Percentiles rank a stretch among this genome's conserved stretches.
Evolutionary conservation across 2,888 invertebrate genomes (phyloP).

Genomic region (Apomyelois bistriatella): DNA sequence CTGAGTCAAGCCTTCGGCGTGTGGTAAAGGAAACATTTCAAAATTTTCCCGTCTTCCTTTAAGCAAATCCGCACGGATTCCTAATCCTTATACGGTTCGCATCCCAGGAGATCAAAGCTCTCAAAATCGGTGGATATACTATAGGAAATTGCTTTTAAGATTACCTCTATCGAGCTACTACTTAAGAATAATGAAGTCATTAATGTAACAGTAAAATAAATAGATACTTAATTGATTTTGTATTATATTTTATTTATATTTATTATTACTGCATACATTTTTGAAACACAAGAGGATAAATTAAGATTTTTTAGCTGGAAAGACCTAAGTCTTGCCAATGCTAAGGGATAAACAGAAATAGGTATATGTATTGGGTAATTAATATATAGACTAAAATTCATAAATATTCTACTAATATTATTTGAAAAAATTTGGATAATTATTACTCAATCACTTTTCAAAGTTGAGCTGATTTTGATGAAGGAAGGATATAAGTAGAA

Average conservation of each 20-base stretch:
- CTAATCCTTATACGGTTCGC: slow-evolving; percentile 65
- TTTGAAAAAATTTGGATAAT: too few relatives aligned
- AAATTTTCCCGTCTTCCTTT: slow-evolving; percentile 64
- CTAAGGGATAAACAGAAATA: too few relatives aligned
- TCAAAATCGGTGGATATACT: slow-evolving; percentile 43
- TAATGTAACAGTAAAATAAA: background rate
- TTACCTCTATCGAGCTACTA: slow-evolving; percentile 4
- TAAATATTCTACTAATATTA: too few relatives aligned
- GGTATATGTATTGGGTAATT: too few relatives aligned
- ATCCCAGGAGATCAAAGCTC: slow-evolving; percentile 48
- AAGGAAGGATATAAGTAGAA: too few relatives aligned
- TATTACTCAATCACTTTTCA: too few relatives aligned
- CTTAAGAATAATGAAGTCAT: slow-evolving; percentile 1
- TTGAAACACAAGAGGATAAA: too few relatives aligned
- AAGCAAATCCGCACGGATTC: slow-evolving; percentile 69
- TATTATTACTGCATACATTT: too few relatives aligned
- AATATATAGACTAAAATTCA: too few relatives aligned
- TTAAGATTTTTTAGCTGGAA: too few relatives aligned
- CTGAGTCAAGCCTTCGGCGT: slow-evolving; percentile 49
- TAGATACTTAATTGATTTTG: slow-evolving; percentile 10
- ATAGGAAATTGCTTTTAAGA: slow-evolving; percentile 15
- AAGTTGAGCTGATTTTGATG: too few relatives aligned
- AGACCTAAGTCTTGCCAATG: too few relatives aligned
- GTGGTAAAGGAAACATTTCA: slow-evolving; percentile 66
- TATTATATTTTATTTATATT: background rate